Conservation (phyloP, 2,113 vertebrate species). For the Apteryx mantelli region DNA sequence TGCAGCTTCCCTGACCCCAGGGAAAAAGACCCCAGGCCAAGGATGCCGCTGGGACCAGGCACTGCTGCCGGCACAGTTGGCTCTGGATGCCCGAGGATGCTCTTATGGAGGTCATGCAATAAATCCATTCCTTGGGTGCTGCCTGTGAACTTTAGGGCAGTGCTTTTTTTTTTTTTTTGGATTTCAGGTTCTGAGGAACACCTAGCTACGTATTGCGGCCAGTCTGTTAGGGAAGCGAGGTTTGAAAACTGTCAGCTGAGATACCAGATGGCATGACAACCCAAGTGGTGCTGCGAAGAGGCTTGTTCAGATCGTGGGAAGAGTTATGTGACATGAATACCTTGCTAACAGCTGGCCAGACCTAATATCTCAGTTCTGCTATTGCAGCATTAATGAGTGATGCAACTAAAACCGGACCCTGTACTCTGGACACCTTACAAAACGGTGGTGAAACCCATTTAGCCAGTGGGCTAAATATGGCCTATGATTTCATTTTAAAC, state of each 20-base stretch:
- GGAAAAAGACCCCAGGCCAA: background rate
- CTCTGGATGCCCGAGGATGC: background rate
- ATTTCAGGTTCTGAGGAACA: background rate
- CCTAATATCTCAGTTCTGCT: background rate
- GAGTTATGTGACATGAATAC: background rate
- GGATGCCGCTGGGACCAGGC: background rate
- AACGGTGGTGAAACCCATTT: background rate
- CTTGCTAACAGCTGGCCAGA: background rate
- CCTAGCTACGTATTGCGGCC: accelerated
- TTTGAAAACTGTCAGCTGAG: background rate
- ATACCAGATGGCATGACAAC: background rate
- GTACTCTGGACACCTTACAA: background rate
- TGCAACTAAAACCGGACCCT: background rate
- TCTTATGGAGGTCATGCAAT: background rate
- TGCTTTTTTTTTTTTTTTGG: no score
- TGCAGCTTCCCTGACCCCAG: background rate
- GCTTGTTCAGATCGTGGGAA: background rate
- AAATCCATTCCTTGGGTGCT: no score
- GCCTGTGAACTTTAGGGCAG: background rate
- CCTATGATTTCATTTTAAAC: background rate
- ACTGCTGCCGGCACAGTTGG: background rate
- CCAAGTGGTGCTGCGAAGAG: background rate
- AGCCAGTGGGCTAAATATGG: background rate
- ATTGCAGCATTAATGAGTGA: background rate
- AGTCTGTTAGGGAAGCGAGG: background rate